Conservation (phyloP, 2,888 invertebrate genomes). For the Tenthredo notha region DNA sequence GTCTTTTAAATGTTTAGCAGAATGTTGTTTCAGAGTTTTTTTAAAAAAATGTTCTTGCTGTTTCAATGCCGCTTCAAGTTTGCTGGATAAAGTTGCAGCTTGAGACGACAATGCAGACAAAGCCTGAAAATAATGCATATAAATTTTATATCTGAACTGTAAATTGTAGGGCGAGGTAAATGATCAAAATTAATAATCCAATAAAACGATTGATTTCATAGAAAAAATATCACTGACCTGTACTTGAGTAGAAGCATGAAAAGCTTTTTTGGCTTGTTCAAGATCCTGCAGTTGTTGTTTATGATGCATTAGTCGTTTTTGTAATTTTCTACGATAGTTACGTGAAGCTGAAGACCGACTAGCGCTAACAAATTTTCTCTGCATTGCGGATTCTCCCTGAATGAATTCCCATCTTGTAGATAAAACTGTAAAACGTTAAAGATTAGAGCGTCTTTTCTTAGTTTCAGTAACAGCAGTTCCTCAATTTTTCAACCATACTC, state of each 20-base stretch:
- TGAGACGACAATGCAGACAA: constrained; percentile 77
- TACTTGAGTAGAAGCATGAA: constrained; percentile 80
- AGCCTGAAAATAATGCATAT: constrained; percentile 68
- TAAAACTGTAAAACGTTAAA: constrained; percentile 63
- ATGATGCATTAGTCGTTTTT: constrained; percentile 86
- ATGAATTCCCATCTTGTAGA: constrained; percentile 93
- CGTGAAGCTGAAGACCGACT: constrained; percentile 77
- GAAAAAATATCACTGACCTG: constrained; percentile 60
- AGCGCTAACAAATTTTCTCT: constrained; percentile 75
- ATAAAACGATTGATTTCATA: neutral
- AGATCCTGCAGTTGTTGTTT: constrained; percentile 85
- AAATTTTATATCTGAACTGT: neutral
- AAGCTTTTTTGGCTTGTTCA: constrained; percentile 84
- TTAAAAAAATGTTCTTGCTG: constrained; percentile 81
- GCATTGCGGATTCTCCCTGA: constrained; percentile 87
- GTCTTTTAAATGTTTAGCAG: constrained; percentile 78
- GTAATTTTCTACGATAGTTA: constrained; percentile 84
- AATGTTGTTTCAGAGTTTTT: constrained; percentile 83
- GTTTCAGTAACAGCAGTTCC: constrained; percentile 5
- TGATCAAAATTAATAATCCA: neutral
- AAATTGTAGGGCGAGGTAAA: neutral
- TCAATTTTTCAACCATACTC: neutral
- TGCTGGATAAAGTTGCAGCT: constrained; percentile 77
- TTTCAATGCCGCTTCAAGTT: constrained; percentile 80
- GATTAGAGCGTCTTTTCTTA: constrained; percentile 54